A percentile compares a stretch with the other conserved stretches of the same genome.
Conservation (phyloP, 2,797 vertebrate genomes). For the Oreortyx pictus region DNA sequence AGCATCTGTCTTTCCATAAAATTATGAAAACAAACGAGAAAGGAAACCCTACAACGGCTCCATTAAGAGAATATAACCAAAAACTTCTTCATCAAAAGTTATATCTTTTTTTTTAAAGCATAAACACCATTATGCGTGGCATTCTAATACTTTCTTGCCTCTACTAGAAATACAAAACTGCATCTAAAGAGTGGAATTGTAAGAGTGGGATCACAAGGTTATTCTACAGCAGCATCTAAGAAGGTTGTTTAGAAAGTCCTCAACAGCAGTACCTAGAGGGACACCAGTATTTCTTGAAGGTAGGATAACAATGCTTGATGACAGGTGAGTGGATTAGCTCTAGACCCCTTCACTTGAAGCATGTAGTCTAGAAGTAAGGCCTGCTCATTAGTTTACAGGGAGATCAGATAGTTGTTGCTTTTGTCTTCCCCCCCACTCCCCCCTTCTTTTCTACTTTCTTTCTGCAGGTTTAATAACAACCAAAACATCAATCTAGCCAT, state of each 20-base stretch:
- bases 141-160: background rate
- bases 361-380: background rate
- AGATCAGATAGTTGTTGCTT: background rate
- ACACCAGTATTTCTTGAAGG: background rate
- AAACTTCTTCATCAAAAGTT: background rate
- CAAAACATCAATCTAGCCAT: background rate
- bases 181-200: background rate
- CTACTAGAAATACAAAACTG: background rate
- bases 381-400: background rate
- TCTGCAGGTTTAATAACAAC: background rate
- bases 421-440: no score
- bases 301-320: background rate
- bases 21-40: background rate
- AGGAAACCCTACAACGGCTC: background rate
- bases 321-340: background rate
- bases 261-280: background rate
- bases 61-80: background rate
- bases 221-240: background rate
- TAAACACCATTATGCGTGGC: background rate
- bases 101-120: background rate
- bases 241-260: background rate
- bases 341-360: background rate
- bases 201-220: background rate
- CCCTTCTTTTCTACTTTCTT: no score
- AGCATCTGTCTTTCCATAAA: background rate